These are phyloP conservation scores for Nemopilema nomurai DNA, from an alignment of 30 jellyfish, hydroid and myxozoan species.

Conservation along the genomic window DNA sequence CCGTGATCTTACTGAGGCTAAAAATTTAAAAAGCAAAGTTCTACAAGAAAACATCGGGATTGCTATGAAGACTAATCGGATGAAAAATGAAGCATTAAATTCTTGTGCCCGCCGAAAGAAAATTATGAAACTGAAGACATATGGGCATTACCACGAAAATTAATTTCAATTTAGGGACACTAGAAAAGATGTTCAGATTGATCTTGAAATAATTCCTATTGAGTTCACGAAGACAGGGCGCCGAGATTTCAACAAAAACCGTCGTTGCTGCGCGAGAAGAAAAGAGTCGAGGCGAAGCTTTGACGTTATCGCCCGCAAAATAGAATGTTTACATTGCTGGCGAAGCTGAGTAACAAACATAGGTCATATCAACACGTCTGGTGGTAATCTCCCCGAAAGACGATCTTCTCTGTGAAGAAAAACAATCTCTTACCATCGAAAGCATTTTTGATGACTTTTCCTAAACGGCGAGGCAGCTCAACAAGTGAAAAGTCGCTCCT, in stretches of 20 bases:
- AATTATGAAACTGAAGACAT: background rate
- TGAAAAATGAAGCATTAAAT: background rate
- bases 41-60: background rate
- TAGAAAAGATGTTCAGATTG: background rate
- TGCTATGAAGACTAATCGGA: background rate
- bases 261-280: background rate
- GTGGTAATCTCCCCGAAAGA: background rate
- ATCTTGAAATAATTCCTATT: no score
- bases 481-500: slow-evolving; percentile 31
- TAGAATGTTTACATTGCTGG: background rate
- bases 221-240: background rate
- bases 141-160: background rate
- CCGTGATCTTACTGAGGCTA: background rate
- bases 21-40: background rate
- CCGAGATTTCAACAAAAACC: background rate
- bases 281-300: background rate
- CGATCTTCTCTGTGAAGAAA: background rate
- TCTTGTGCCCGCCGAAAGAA: background rate
- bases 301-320: background rate
- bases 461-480: slow-evolving; percentile 52
- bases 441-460: slow-evolving; percentile 21
- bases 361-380: background rate
- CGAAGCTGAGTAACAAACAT: background rate
- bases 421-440: slow-evolving; percentile 21
- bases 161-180: background rate